Percentiles rank a stretch among this genome's conserved stretches.
Evolutionary conservation across 2,797 vertebrate genomes (phyloP).

Genomic region (Leptoclinus maculatus): DNA sequence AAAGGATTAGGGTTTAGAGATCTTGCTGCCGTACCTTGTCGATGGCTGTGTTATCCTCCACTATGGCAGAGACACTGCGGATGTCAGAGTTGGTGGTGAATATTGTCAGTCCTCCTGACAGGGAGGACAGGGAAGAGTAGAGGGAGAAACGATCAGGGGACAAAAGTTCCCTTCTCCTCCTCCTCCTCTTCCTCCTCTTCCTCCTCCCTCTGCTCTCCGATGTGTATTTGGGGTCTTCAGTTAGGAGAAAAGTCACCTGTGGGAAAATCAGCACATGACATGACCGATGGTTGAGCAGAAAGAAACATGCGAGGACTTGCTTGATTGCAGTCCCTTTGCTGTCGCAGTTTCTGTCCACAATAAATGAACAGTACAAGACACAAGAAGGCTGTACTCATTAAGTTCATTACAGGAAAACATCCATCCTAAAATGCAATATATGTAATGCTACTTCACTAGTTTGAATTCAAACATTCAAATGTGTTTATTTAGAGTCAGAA

Average conservation of each 20-base stretch:
- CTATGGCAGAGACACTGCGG: constrained; percentile 81
- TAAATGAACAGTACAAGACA: background rate
- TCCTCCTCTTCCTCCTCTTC: constrained; percentile 46
- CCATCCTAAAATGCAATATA: background rate
- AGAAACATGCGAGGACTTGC: background rate
- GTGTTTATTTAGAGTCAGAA: background rate
- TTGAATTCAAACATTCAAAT: background rate
- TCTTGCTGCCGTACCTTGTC: constrained; percentile 73
- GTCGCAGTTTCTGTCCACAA: background rate
- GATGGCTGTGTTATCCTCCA: constrained; percentile 83
- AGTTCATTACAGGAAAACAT: background rate
- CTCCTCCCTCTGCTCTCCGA: constrained; percentile 21
- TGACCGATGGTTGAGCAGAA: background rate
- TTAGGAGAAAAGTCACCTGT: constrained; percentile 91
- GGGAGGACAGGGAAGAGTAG: constrained; percentile 84
- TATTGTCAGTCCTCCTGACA: constrained; percentile 90
- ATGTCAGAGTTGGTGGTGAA: constrained; percentile 90
- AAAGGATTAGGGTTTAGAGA: background rate
- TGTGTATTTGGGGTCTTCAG: constrained; percentile 83
- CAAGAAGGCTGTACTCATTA: background rate
- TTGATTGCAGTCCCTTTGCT: background rate
- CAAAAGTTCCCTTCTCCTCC: constrained; percentile 72
- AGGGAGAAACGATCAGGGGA: constrained; percentile 87
- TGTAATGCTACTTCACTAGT: background rate
- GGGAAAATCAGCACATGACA: background rate